Percentiles rank a stretch among this genome's conserved stretches.
phyloP scores from a whole-genome alignment of 2,888 invertebrate genomes.

The Rotaria socialis region DNA sequence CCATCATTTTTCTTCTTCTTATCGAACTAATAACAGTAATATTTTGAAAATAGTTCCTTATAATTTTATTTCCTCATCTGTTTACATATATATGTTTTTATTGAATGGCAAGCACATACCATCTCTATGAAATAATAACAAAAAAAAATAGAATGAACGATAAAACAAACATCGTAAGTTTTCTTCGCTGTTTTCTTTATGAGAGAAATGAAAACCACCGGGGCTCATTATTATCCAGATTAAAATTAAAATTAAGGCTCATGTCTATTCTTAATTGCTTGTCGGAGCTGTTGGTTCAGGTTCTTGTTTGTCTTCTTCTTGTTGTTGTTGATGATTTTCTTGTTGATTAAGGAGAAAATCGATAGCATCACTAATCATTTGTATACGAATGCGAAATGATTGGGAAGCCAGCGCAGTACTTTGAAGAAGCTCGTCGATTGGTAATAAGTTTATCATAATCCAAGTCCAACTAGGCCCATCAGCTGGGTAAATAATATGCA shows the following conservation, averaged over 20 bases:
- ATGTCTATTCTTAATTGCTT: background rate
- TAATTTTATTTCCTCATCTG: background rate
- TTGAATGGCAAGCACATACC: background rate
- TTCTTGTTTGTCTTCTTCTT: background rate
- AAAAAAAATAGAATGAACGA: background rate
- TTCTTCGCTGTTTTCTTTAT: background rate
- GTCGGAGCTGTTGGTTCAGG: background rate
- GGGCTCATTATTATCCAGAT: background rate
- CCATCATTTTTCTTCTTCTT: background rate
- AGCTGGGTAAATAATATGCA: background rate
- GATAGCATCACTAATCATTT: slow-evolving; percentile 28
- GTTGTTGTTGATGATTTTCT: background rate
- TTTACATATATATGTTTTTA: background rate
- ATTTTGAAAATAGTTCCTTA: background rate
- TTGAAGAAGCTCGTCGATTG: slow-evolving; percentile 73
- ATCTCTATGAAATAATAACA: background rate
- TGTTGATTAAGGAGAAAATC: background rate
- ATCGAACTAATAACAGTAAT: background rate
- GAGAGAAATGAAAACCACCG: background rate
- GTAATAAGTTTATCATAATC: slow-evolving; percentile 83
- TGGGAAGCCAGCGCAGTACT: slow-evolving; percentile 57
- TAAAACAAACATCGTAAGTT: background rate
- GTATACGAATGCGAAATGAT: background rate
- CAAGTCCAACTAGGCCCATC: slow-evolving; percentile 83
- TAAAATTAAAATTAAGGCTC: background rate